These are phyloP conservation scores for Apoda limacodes DNA, from an alignment of 2,888 invertebrate species.

Conservation along the genomic window DNA sequence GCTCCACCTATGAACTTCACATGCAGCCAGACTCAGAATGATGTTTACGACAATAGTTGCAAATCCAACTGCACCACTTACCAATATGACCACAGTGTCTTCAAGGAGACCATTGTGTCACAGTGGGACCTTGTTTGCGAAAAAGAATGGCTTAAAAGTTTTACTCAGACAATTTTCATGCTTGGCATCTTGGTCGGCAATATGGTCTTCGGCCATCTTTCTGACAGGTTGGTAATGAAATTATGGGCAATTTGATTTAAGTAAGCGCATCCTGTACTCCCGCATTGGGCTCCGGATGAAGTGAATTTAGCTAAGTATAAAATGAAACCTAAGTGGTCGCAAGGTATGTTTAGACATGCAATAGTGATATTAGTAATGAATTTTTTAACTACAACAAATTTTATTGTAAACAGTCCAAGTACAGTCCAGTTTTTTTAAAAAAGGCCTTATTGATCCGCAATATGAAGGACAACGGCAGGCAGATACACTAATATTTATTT, in stretches of 20 bases:
- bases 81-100: slow-evolving; percentile 73
- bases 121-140: slow-evolving; percentile 83
- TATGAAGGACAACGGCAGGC: no score
- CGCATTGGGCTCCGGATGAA: slow-evolving; percentile 33
- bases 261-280: slow-evolving; percentile 45
- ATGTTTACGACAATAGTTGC: slow-evolving; percentile 60
- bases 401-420: no score
- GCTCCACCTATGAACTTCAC: slow-evolving; percentile 74
- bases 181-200: slow-evolving; percentile 81
- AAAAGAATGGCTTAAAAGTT: slow-evolving; percentile 73
- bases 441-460: no score
- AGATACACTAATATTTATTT: no score
- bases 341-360: no score
- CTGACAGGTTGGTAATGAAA: slow-evolving; percentile 74
- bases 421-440: no score
- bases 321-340: no score
- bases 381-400: no score
- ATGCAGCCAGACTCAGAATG: slow-evolving; percentile 41
- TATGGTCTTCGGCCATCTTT: slow-evolving; percentile 78
- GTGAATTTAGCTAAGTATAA: slow-evolving; percentile 42
- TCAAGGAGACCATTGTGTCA: slow-evolving; percentile 78
- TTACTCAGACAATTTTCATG: slow-evolving; percentile 85
- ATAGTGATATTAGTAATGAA: no score
- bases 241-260: slow-evolving; percentile 24
- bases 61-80: slow-evolving; percentile 64